Evolutionary conservation across 2,113 vertebrate species (phyloP).

Genomic region (Galeopterus variegatus): DNA sequence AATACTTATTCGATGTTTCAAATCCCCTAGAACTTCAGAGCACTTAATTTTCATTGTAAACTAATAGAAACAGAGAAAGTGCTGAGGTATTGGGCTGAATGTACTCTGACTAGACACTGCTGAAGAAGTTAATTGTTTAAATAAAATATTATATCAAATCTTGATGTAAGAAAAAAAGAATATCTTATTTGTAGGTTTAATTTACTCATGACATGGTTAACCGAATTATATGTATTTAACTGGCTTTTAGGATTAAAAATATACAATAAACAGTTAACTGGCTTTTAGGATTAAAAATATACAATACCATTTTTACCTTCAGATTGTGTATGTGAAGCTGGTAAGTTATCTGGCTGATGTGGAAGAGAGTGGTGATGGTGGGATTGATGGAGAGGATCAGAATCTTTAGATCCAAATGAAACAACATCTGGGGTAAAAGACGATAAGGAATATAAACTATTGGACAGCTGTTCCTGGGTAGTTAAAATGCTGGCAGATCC

Average conservation of each 20-base stretch:
- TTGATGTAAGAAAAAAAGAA: conserved; percentile 32
- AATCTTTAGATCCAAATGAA: conserved; percentile 78
- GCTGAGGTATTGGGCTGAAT: background rate
- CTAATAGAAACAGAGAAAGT: conserved; percentile 39
- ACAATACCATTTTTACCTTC: conserved; percentile 85
- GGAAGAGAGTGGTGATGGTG: conserved; percentile 62
- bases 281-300: background rate
- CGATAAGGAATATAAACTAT: conserved; percentile 60
- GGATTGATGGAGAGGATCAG: conserved; percentile 69
- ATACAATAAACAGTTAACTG: background rate
- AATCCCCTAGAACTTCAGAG: conserved; percentile 47
- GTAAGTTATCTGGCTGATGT: conserved; percentile 74
- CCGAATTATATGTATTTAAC: background rate
- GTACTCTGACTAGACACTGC: conserved; percentile 45
- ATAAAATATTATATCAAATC: conserved; percentile 48
- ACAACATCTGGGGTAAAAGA: conserved; percentile 46
- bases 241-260: background rate
- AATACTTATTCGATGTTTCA: conserved; percentile 2
- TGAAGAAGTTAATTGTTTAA: conserved; percentile 40
- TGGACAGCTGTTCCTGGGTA: conserved; percentile 71
- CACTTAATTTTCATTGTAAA: conserved; percentile 50
- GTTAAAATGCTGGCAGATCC: conserved; percentile 68
- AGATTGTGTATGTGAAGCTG: conserved; percentile 76
- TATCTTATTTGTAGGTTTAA: conserved; percentile 36
- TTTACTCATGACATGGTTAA: background rate